Evolutionary conservation across 2,113 vertebrate genomes (phyloP).

Genomic region (Tupaia chinensis): DNA sequence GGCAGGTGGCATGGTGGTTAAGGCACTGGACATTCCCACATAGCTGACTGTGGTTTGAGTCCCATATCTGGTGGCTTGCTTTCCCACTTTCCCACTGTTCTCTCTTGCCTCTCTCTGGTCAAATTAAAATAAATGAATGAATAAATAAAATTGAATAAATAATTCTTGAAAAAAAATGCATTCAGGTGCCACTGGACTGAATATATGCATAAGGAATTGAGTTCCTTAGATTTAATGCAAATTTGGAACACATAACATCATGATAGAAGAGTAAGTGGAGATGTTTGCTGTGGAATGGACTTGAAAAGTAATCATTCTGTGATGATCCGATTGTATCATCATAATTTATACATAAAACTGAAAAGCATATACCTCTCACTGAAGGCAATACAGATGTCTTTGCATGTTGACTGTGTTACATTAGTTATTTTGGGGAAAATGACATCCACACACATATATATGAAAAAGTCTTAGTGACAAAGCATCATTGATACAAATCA

Average conservation of each 20-base stretch:
- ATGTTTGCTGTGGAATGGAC: not conserved
- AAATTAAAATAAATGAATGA: no score
- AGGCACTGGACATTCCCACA: no score
- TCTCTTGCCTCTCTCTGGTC: no score
- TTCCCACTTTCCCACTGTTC: no score
- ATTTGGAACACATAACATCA: not conserved
- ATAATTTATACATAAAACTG: not conserved
- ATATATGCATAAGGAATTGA: conserved; percentile 9
- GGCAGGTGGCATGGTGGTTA: no score
- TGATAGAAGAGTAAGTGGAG: not conserved
- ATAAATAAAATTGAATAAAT: no score
- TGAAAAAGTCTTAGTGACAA: not conserved
- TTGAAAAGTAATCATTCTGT: conserved; percentile 1
- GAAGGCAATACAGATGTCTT: not conserved
- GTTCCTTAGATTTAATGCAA: not conserved
- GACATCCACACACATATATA: not conserved
- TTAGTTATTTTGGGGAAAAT: not conserved
- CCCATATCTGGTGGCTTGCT: no score
- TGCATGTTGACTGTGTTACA: not conserved
- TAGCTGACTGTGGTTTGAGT: no score
- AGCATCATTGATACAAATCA: not conserved
- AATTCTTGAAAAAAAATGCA: not conserved
- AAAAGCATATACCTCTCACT: not conserved
- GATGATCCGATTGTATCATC: not conserved
- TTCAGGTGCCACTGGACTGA: not conserved